Percentiles rank a stretch among this genome's conserved stretches.
phyloP scores from a whole-genome alignment of 64 coral and sea anemone genomes.

The Pocillopora verrucosa region DNA sequence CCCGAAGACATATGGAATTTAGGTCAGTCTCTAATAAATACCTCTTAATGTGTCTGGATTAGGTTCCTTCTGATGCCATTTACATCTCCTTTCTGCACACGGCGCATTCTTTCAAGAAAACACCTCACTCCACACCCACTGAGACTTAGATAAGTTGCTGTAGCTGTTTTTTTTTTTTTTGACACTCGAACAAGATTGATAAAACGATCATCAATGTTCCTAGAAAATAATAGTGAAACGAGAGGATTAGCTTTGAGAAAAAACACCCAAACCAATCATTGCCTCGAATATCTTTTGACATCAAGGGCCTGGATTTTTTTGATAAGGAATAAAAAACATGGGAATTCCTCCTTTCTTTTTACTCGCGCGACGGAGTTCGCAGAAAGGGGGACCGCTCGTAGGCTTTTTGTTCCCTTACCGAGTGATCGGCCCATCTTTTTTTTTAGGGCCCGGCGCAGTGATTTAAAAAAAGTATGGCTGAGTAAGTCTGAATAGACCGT shows the following conservation, averaged over 20 bases:
- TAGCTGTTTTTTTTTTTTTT: neutral
- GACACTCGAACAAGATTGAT: slow-evolving; percentile 35
- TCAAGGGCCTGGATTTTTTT: no score
- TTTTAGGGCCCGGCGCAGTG: neutral
- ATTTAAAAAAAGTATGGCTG: slow-evolving; percentile 4
- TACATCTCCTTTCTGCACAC: neutral
- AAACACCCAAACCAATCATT: no score
- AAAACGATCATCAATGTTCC: slow-evolving; percentile 27
- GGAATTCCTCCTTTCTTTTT: no score
- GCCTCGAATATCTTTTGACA: no score
- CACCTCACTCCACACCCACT: slow-evolving; percentile 44
- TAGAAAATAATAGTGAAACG: neutral
- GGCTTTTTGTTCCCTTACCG: no score
- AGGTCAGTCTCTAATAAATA: neutral
- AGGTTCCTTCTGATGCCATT: slow-evolving; percentile 16
- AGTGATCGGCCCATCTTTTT: no score
- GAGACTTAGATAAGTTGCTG: neutral
- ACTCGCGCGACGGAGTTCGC: no score
- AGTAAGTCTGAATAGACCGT: neutral
- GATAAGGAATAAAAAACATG: no score
- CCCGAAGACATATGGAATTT: no score
- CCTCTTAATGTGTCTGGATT: slow-evolving; percentile 20
- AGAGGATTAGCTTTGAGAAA: no score
- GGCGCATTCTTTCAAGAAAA: slow-evolving; percentile 24
- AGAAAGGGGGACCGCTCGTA: no score